Conservation (phyloP, 2,888 invertebrate genomes). For the Phyllotreta cruciferae region DNA sequence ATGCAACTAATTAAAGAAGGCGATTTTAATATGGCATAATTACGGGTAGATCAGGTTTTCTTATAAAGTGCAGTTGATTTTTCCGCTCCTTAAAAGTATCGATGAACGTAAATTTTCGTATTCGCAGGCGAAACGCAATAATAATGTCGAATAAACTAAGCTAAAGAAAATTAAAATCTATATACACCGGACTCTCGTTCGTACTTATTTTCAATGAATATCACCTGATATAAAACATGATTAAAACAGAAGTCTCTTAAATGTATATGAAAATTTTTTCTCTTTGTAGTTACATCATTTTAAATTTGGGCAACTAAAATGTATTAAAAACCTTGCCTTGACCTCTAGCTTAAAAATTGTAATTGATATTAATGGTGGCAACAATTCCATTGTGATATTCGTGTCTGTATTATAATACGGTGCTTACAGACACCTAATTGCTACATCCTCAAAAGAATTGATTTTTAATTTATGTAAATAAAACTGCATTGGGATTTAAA, state of each 20-base stretch:
- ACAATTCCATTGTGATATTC: conserved; percentile 3
- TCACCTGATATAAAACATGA: too few relatives aligned
- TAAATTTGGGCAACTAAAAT: conserved; percentile 2
- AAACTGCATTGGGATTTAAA: too few relatives aligned
- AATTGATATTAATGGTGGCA: conserved; percentile 14
- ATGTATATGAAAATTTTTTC: too few relatives aligned
- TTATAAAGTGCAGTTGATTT: conserved; percentile 11
- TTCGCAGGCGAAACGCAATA: background rate
- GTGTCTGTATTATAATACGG: background rate
- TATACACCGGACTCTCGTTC: too few relatives aligned
- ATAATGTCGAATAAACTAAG: background rate
- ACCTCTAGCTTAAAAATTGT: conserved; percentile 5
- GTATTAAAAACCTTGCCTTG: background rate
- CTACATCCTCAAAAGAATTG: too few relatives aligned
- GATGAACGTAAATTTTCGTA: background rate
- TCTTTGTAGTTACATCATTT: conserved; percentile 7
- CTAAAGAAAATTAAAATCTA: too few relatives aligned
- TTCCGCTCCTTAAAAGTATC: conserved; percentile 12
- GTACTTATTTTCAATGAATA: too few relatives aligned
- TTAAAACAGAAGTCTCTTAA: too few relatives aligned
- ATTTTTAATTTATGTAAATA: too few relatives aligned
- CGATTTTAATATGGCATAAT: too few relatives aligned
- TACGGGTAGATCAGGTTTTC: background rate
- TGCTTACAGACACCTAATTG: too few relatives aligned
- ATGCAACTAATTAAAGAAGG: too few relatives aligned